Evolutionary conservation across 2,797 vertebrate species (phyloP), one percentile per base, ranked within the genome.

Genomic region (Sciurus vulgaris): DNA sequence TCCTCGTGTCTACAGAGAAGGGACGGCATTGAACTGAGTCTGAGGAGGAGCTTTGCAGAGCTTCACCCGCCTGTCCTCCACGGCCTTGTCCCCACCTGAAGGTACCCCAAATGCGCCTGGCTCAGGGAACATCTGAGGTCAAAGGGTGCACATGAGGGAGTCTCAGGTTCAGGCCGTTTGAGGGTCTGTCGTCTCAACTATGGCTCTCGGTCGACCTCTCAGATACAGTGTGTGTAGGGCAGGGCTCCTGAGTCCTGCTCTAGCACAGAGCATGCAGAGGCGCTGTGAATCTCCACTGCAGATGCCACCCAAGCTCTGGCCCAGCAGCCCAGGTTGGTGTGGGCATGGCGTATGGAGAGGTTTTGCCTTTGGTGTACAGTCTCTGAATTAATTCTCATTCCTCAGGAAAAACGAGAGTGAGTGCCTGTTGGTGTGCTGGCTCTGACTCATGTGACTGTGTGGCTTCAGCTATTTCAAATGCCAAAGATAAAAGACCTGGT

Each of bases 261-360:
- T 26, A 11, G 7, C 2, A 7, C 0, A 2, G 41, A 1, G 2
- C 14, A 13, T 5, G 10, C 38, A 0, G 4, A n/a, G 35, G 6
- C 4, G 1, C 2, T 59, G 1, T 26, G 73, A 17, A 2, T 44
- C 41, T 7, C 0, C 1, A n/a, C 20, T 24, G 22, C 7, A 22
- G 8, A 51, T 7, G 12, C 63, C 22, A 2, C 12, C 69, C 1
- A 0, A 35, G 14, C 56, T 26, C 0, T 17, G 24, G 59, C 17
- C 20, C 33, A 14, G 77, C 3, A 4, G 41, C 15, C 4, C 35
- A 3, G 17, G 5, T 1, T 2, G 44, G 33, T 13, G 1, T 14
- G 2, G 33, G 11, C 9, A 9, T 8, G 20, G 5, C 10, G 20
- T 1, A 1, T 3, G 7, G 24, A 15, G 24, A 35, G 7, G 17